Evolutionary conservation across 2,888 invertebrate species (phyloP), one percentile per base, ranked within the genome.

Genomic region (Leucania comma): DNA sequence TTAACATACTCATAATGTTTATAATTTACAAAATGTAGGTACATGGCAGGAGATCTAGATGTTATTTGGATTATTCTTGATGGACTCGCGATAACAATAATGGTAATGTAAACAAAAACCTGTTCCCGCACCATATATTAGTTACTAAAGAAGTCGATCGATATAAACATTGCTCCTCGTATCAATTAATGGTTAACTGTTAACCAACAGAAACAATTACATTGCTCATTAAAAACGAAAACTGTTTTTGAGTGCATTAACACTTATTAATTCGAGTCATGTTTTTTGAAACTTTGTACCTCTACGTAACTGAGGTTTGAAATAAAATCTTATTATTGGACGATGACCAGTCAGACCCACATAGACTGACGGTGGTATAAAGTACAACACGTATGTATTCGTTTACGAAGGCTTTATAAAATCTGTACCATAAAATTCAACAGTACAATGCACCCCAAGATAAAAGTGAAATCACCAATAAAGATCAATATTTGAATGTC

Each of bases 401-500:
- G 29, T 54, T 56, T 69, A 59, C 59, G 50, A 67, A 58, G 61
- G 14, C 64, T 51, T 46, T 62, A 51, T 32, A 20, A 64, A 61
- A 63, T 74, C 48, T 51, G 51, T 51, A 56, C n/a, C 12, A 12
- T 12, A 42, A 53, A 62, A 69, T 58, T 46, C 56, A 50, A 48
- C 68, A 65, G 64, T 68, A 66, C 86, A 87, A 83, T 86, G 86
- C 81, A 88, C 89, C 82, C 72, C 32, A 65, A 86, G 78, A 84
- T 82, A 87, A 91, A 91, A 92, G 90, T 88, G 88, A 90, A 92
- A 91, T 87, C 82, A 82, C 68, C 68, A 81, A 82, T 87, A 78
- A 87, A 89, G 82, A 88, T 90, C 88, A 89, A 89, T 88, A 89
- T 88, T 89, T 87, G 82, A 88, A 90, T 87, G 84, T 88, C 87